phyloP scores from a whole-genome alignment of 1,140 invertebrate genomes.

The Neodiprion pinetum region DNA sequence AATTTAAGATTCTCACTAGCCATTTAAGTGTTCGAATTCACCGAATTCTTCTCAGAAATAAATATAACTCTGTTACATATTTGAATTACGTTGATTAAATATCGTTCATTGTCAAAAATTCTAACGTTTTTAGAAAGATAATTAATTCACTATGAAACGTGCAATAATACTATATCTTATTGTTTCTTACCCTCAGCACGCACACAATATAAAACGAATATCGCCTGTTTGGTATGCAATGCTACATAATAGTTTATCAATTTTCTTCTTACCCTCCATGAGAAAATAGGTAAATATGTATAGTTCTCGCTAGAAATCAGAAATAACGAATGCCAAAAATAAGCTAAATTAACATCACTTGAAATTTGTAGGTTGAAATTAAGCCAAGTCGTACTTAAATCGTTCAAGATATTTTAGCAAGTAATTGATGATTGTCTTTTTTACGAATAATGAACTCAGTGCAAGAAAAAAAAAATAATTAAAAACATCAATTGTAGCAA shows the following conservation, averaged over 20 bases:
- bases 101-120: too few species aligned
- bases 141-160: too few species aligned
- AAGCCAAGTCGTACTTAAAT: not conserved
- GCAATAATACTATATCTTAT: not conserved
- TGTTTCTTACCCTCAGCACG: not conserved
- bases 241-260: not conserved
- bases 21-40: too few species aligned
- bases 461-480: not conserved
- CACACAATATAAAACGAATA: not conserved
- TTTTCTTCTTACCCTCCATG: not conserved
- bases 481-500: not conserved
- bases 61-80: not conserved
- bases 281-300: not conserved
- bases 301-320: too few species aligned
- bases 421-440: not conserved
- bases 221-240: not conserved
- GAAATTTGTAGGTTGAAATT: too few species aligned
- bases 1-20: too few species aligned
- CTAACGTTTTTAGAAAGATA: too few species aligned
- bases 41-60: too few species aligned
- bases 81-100: not conserved
- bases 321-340: too few species aligned
- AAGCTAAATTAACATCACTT: too few species aligned
- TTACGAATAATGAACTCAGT: not conserved
- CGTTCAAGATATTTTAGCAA: not conserved